Percentiles rank a stretch among this genome's conserved stretches.
Evolutionary conservation across 2,113 vertebrate species (phyloP).

Genomic region (Bubo blakistoni): DNA sequence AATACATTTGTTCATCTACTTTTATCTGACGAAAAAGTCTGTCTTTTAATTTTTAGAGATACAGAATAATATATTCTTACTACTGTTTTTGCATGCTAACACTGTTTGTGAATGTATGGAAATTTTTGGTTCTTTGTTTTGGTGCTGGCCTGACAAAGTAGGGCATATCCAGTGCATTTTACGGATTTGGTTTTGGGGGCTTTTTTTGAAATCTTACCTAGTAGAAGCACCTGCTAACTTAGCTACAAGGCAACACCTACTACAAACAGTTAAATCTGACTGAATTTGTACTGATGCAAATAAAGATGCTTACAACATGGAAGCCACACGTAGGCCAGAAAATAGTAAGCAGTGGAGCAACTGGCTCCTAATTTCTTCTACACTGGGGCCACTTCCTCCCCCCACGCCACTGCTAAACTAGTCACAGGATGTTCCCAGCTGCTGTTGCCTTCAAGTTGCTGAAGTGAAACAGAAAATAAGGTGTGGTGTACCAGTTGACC

Average conservation of each 20-base stretch:
- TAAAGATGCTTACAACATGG: neutral
- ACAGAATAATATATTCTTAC: neutral
- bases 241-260: neutral
- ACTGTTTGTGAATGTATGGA: neutral
- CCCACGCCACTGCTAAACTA: neutral
- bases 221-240: neutral
- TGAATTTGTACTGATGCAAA: neutral
- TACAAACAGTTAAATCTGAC: neutral
- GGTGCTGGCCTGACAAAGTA: neutral
- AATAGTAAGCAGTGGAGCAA: neutral
- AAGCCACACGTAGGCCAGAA: neutral
- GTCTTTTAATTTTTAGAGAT: neutral
- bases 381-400: neutral
- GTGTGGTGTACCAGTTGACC: neutral
- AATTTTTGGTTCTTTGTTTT: neutral
- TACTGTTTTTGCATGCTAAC: neutral
- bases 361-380: neutral
- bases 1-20: neutral
- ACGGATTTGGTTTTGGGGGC: neutral
- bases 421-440: neutral
- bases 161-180: neutral
- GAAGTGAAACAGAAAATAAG: neutral
- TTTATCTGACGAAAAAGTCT: neutral
- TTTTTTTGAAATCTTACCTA: neutral
- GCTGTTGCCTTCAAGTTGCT: neutral